phyloP scores from a whole-genome alignment of 2,888 invertebrate genomes.

The Dicycla oo region DNA sequence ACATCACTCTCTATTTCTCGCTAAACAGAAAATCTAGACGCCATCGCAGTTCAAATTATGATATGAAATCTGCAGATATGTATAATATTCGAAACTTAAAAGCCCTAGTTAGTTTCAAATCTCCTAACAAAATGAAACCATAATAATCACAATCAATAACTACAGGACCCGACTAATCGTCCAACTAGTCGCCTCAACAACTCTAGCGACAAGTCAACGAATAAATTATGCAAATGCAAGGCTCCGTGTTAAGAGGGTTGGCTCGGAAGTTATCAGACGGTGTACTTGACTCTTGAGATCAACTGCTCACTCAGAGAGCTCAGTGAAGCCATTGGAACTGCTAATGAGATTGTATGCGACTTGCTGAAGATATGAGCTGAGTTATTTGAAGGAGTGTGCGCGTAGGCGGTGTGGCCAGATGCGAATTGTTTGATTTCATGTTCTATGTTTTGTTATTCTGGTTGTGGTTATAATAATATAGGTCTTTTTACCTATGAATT shows the following conservation, averaged over 20 bases:
- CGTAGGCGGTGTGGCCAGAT: conserved; percentile 6
- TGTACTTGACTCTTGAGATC: conserved; percentile 73
- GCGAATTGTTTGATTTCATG: no score
- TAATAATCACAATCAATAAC: conserved; percentile 46
- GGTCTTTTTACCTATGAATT: no score
- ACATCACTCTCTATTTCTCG: background rate
- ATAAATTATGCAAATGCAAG: conserved; percentile 72
- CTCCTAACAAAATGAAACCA: background rate
- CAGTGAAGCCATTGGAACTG: conserved; percentile 56
- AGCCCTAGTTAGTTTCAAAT: background rate
- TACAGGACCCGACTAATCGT: conserved; percentile 40
- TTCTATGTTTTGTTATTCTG: no score
- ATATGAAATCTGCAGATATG: background rate
- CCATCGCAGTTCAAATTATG: background rate
- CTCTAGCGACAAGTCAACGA: conserved; percentile 62
- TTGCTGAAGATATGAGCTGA: conserved; percentile 48
- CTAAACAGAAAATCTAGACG: background rate
- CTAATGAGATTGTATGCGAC: conserved; percentile 62
- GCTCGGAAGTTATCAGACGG: conserved; percentile 68
- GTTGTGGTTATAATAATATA: no score
- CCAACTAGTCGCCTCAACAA: conserved; percentile 37
- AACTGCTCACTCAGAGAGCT: conserved; percentile 61
- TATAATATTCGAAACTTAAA: no score
- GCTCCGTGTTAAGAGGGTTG: conserved; percentile 71
- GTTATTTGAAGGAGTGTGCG: conserved; percentile 39